Base-by-base conservation (phyloP, 2,797 vertebrate genomes). In the Lacerta bilineata region DNA sequence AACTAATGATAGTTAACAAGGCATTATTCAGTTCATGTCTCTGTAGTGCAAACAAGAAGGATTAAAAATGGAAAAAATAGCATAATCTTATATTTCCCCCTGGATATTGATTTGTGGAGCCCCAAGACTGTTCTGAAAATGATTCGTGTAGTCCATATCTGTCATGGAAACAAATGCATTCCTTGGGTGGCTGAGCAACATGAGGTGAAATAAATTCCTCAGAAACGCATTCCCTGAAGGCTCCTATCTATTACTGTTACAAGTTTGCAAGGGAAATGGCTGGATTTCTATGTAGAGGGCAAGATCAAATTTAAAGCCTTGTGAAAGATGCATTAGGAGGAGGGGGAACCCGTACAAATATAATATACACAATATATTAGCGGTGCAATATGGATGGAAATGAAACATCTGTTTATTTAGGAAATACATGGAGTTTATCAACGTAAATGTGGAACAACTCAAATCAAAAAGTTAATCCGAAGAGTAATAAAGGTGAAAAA, bases 171-270 rank as follows among this genome's bases (percentile, higher is more conserved):
- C 90, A 95, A 95, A 97, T 96, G 95, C 81, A 89, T 96, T 96
- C 75, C 0, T 92, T 96, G 94, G 86, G 92, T 96, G 92, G 89
- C 93, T 95, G 92, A 96, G 86, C 91, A 96, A 93, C 93, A 93
- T 84, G 91, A 96, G 91, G 83, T 83, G 92, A 96, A 96, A 96
- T 96, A 97, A 96, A 96, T 97, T 96, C 96, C 92, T 96, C 85
- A 92, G 92, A 96, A 96, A 92, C 88, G 88, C 95, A 87, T 95
- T 90, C 95, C 95, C 0, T 1, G 94, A 96, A 97, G 95, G 95
- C 92, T 96, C 92, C 91, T 94, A 97, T 97, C 93, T 91, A 94
- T 97, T 97, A 96, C 91, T 90, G 83, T 91, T 97, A 93, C 85
- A 95, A 90, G 93, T 96, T 95, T 96, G 94, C 93, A 95, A 93